These are phyloP conservation scores for Euplagia quadripunctaria DNA, from an alignment of 2,888 invertebrate genomes.

Conservation along the genomic window DNA sequence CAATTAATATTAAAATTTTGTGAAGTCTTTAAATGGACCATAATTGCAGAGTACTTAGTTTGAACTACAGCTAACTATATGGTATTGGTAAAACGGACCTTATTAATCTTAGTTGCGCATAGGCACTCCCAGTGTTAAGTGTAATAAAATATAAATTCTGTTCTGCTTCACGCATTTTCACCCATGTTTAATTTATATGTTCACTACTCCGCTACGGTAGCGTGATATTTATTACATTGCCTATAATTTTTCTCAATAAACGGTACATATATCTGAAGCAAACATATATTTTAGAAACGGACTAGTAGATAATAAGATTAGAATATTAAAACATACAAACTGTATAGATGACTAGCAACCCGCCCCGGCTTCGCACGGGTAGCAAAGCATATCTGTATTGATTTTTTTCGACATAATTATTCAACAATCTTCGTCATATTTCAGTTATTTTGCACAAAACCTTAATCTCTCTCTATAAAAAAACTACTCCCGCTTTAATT, in stretches of 20 bases:
- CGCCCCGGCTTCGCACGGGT: too few relatives aligned
- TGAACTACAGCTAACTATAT: slow-evolving; percentile 2
- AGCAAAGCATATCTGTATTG: too few relatives aligned
- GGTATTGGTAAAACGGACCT: not conserved
- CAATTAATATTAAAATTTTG: slow-evolving; percentile 7
- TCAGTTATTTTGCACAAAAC: too few relatives aligned
- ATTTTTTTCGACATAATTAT: too few relatives aligned
- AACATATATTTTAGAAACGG: not conserved
- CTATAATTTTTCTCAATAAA: not conserved
- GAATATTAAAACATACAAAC: not conserved
- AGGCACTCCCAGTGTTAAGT: not conserved
- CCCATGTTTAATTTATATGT: not conserved
- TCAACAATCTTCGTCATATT: too few relatives aligned
- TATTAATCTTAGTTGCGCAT: not conserved
- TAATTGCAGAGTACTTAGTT: not conserved
- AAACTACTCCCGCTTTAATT: too few relatives aligned
- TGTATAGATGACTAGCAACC: too few relatives aligned
- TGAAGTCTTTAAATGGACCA: slow-evolving; percentile 1
- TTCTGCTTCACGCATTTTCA: not conserved
- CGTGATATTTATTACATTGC: not conserved
- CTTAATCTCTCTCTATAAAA: too few relatives aligned
- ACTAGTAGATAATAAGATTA: not conserved
- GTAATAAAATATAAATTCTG: not conserved
- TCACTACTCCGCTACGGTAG: not conserved
- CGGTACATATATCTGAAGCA: not conserved